Evolutionary conservation across 2,888 invertebrate species (phyloP), one percentile per base, ranked within the genome.

Genomic region (Melikaiella ostensackeni): DNA sequence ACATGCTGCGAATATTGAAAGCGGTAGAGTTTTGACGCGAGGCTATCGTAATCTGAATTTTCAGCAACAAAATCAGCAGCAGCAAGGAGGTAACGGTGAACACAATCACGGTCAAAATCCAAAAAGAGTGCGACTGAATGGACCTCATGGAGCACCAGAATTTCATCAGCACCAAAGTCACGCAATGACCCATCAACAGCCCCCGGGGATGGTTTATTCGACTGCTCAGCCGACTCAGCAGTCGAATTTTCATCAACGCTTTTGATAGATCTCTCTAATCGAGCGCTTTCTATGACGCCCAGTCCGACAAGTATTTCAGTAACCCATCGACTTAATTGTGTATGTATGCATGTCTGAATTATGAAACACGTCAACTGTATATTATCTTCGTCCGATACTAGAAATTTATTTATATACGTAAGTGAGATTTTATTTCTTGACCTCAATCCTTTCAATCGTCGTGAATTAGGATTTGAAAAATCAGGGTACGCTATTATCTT

Each of bases 61-160:
- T 82, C 81, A 85, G 78, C 84, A 91, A 87, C 91, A 91, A 81
- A 90, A 90, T 77, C 90, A 90, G 80, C 91, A 91, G 64, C 91
- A 90, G 61, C 92, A 92, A 79, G 92, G 92, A 79, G 92, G 92
- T 73, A 91, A 91, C 38, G 89, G 87, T 79, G 92, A 92, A 77
- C 93, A 93, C 80, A 93, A 92, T 84, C 94, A 93, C 76, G 94
- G 93, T 33, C 93, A 93, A 75, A 94, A 92, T 82, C 93, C 94
- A 8, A 95, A 95, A 89, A 92, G 95, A 63, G 94, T 95, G 16
- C 92, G 95, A 46, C 89, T 95, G 73, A 93, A 93, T n/a, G 94
- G 94, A 0, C 93, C 94, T 0, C 93, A 93, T 24, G 91, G 91
- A 21, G 90, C 88, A 33, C 89, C 91, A n/a, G 91, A 91, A 81